Conservation (phyloP, 1,140 invertebrate species). For the Aphelinus atriplicis region DNA sequence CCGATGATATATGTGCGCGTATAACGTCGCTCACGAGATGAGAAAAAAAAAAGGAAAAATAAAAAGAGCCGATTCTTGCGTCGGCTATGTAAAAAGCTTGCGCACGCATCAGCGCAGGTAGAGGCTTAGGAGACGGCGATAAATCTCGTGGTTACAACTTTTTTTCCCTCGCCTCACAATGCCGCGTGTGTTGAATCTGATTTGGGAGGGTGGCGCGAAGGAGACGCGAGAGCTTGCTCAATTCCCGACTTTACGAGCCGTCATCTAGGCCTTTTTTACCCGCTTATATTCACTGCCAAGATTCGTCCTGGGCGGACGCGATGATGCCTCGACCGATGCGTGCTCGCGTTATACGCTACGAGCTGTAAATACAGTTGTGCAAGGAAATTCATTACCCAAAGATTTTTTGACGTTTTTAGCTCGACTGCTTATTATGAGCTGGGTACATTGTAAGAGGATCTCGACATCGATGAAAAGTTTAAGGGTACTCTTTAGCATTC, state of each 20-base stretch:
- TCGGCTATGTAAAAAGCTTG: too few relatives aligned
- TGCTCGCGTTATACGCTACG: neutral
- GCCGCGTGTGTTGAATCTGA: slow-evolving; percentile 34
- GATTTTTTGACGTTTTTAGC: slow-evolving; percentile 25
- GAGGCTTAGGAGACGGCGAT: neutral
- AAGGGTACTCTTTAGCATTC: slow-evolving; percentile 26
- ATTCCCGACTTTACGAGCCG: slow-evolving; percentile 33
- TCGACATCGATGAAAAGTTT: slow-evolving; percentile 21
- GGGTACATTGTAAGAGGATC: slow-evolving; percentile 21
- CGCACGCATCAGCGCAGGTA: too few relatives aligned
- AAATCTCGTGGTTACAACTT: slow-evolving; percentile 18
- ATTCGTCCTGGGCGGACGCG: slow-evolving; percentile 15
- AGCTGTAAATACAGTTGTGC: slow-evolving; percentile 31
- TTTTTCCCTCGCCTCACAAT: slow-evolving; percentile 18
- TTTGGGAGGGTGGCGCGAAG: slow-evolving; percentile 27
- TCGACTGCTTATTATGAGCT: neutral
- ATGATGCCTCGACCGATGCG: neutral
- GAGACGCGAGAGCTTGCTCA: slow-evolving; percentile 18
- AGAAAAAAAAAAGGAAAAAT: too few relatives aligned
- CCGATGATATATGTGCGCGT: too few relatives aligned
- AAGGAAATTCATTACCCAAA: slow-evolving; percentile 15
- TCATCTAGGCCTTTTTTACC: slow-evolving; percentile 11
- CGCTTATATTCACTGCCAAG: neutral
- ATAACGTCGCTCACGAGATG: too few relatives aligned
- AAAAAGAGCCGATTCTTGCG: too few relatives aligned